Evolutionary conservation across 2,797 vertebrate genomes (phyloP).

Genomic region (Odontamblyopus lacepedii): DNA sequence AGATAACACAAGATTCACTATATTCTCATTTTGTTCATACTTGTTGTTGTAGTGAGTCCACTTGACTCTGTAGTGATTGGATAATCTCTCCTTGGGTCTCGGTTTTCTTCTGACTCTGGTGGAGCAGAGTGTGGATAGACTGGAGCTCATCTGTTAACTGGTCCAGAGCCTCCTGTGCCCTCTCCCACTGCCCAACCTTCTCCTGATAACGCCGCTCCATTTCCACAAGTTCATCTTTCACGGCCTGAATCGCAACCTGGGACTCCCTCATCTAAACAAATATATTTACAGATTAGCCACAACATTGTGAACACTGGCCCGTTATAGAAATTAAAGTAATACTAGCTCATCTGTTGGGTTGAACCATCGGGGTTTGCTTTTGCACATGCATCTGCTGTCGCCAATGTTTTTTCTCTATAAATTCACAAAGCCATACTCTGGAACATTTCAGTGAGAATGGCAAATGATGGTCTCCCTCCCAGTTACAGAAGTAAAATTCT

Average conservation of each 20-base stretch:
- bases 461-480: too few relatives aligned
- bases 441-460: too few relatives aligned
- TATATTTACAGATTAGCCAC: not conserved
- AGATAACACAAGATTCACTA: not conserved
- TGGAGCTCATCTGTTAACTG: constrained; percentile 70
- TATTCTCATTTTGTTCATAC: constrained; percentile 18
- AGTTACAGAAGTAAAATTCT: too few relatives aligned
- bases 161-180: constrained; percentile 67
- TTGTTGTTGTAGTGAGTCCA: constrained; percentile 58
- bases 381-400: not conserved
- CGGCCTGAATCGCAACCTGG: constrained; percentile 30
- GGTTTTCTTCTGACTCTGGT: constrained; percentile 49
- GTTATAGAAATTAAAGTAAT: not conserved
- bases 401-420: not conserved
- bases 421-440: too few relatives aligned
- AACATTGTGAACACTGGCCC: not conserved
- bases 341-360: not conserved
- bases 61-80: constrained; percentile 50
- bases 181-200: constrained; percentile 70
- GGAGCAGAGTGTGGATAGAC: constrained; percentile 55
- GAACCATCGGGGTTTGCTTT: not conserved
- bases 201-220: constrained; percentile 60
- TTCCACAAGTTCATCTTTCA: constrained; percentile 66
- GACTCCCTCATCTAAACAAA: constrained; percentile 49
- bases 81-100: constrained; percentile 42